A percentile compares a stretch with the other conserved stretches of the same genome.
Conservation (phyloP, 2,888 invertebrate genomes). For the Troglohyphantes excavatus region DNA sequence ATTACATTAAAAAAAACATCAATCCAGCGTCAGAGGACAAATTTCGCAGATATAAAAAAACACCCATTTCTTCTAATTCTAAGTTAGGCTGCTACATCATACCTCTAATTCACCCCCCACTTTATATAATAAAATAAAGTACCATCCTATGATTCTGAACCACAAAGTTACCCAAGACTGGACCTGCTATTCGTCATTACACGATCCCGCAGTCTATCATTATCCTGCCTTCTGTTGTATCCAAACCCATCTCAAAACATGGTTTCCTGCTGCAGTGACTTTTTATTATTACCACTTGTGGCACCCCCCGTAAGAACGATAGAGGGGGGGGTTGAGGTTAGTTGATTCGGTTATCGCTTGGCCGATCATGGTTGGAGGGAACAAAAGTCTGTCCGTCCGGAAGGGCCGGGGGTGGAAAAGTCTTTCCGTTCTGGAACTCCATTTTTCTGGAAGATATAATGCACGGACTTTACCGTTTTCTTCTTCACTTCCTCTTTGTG, state of each 20-base stretch:
- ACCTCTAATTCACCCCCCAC: background rate
- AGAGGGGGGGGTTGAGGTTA: no score
- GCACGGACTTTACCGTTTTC: background rate
- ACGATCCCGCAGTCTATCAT: background rate
- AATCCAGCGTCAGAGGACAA: background rate
- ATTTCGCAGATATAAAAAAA: background rate
- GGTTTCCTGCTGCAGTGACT: background rate
- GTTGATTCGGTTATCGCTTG: constrained; percentile 27
- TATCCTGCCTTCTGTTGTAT: background rate
- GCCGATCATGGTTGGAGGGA: constrained; percentile 33
- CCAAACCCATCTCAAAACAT: background rate
- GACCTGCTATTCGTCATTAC: background rate
- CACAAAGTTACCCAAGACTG: background rate
- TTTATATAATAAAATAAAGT: background rate
- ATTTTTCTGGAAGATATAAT: constrained; percentile 59
- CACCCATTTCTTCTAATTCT: background rate
- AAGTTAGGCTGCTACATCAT: background rate
- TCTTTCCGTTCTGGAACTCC: constrained; percentile 53
- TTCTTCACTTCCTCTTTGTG: constrained; percentile 24
- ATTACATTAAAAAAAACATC: no score
- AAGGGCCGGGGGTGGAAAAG: constrained; percentile 30
- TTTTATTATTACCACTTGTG: background rate
- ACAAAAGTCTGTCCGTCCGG: constrained; percentile 52
- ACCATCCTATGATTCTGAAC: background rate
- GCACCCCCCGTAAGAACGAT: no score